These are phyloP conservation scores for Volucella zonaria DNA, from an alignment of 2,888 invertebrate genomes.

Conservation along the genomic window DNA sequence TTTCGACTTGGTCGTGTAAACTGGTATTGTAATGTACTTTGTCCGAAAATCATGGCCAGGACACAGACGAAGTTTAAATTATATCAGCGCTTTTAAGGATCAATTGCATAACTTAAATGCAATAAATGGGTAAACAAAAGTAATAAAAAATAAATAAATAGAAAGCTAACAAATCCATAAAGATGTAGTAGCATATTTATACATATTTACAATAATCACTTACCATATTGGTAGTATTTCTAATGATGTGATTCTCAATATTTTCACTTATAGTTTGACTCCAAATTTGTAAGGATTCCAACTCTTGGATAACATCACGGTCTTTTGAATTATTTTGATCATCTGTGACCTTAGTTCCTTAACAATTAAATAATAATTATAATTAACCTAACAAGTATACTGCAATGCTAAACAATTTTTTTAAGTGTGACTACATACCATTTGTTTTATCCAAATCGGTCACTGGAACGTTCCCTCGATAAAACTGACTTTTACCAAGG, in stretches of 20 bases:
- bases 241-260: constrained; percentile 25
- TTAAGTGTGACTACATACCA: constrained; percentile 34
- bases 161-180: too few relatives aligned
- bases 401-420: background rate
- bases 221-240: constrained; percentile 54
- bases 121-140: too few relatives aligned
- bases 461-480: constrained; percentile 52
- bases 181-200: background rate
- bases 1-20: too few relatives aligned
- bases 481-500: constrained; percentile 38
- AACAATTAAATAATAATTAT: background rate
- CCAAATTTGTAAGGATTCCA: constrained; percentile 71
- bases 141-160: too few relatives aligned
- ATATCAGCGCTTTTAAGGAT: too few relatives aligned
- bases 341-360: constrained; percentile 44
- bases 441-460: constrained; percentile 76
- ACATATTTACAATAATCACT: constrained; percentile 17
- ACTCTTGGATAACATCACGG: constrained; percentile 66
- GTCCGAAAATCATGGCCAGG: too few relatives aligned
- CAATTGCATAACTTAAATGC: too few relatives aligned
- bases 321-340: constrained; percentile 45
- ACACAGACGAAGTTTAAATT: too few relatives aligned
- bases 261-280: constrained; percentile 58
- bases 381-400: background rate
- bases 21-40: too few relatives aligned